Conservation (phyloP, 2,888 invertebrate species). For the Campopleginae sp. region DNA sequence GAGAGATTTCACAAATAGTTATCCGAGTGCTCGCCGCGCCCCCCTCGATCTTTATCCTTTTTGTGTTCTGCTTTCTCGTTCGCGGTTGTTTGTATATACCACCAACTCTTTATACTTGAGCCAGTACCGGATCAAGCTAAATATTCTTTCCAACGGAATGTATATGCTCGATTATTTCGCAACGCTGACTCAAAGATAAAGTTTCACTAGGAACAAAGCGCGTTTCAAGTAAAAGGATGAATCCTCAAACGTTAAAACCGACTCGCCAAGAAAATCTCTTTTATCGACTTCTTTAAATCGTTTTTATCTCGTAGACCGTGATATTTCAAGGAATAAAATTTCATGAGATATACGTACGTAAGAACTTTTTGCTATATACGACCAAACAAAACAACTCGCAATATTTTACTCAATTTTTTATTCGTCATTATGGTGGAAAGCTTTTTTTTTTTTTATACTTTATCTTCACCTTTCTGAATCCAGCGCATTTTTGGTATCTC, state of each 20-base stretch:
- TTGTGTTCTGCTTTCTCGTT: background rate
- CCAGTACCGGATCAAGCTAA: background rate
- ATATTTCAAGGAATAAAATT: slow-evolving; percentile 17
- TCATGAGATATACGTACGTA: background rate
- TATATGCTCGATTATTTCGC: slow-evolving; percentile 43
- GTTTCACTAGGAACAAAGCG: background rate
- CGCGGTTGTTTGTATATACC: background rate
- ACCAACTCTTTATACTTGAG: background rate
- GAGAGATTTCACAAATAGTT: slow-evolving; percentile 31
- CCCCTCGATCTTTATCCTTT: background rate
- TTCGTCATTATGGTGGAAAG: background rate
- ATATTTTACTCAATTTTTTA: background rate
- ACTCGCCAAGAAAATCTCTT: slow-evolving; percentile 8
- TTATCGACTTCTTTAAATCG: slow-evolving; percentile 15
- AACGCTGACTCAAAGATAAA: slow-evolving; percentile 23
- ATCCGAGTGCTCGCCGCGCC: slow-evolving; percentile 9
- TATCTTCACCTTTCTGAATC: slow-evolving; percentile 10
- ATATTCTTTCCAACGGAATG: slow-evolving; percentile 17
- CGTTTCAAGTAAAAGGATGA: background rate
- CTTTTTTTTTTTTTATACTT: background rate
- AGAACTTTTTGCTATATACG: background rate
- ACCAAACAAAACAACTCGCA: slow-evolving; percentile 1
- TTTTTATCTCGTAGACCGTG: background rate
- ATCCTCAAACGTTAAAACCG: slow-evolving; percentile 10
- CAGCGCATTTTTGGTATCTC: slow-evolving; percentile 76